Percentiles rank a stretch among this genome's conserved stretches.
phyloP scores from a whole-genome alignment of 2,113 vertebrate species.

The Lophius piscatorius region DNA sequence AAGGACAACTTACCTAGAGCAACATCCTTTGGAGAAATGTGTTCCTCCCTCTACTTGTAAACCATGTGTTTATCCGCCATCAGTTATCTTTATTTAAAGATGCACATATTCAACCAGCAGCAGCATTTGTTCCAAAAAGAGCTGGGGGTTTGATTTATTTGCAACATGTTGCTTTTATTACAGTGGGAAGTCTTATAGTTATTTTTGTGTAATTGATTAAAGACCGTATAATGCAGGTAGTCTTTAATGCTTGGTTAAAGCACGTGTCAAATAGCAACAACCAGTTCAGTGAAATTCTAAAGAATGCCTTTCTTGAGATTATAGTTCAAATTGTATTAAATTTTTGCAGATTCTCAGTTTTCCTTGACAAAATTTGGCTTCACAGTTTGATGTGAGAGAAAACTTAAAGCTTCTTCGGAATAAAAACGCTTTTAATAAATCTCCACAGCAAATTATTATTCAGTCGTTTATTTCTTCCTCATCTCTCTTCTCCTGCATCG shows the following conservation, averaged over 20 bases:
- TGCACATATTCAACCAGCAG: not conserved
- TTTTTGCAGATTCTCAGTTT: too few species aligned
- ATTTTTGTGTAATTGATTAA: not conserved
- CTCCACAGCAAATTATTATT: too few species aligned
- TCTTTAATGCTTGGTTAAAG: not conserved
- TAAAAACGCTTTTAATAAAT: too few species aligned
- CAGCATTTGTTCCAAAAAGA: not conserved
- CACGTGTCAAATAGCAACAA: not conserved
- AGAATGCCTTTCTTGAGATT: too few species aligned
- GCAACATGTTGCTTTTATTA: not conserved
- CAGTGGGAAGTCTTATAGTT: not conserved
- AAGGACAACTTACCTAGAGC: not conserved
- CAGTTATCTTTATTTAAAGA: not conserved
- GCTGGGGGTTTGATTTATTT: not conserved
- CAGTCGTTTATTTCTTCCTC: too few species aligned
- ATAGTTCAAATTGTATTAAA: too few species aligned
- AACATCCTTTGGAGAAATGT: not conserved
- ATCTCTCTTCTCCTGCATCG: too few species aligned
- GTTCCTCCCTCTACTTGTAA: not conserved
- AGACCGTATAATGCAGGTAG: not conserved
- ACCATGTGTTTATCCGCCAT: not conserved
- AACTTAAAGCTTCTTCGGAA: too few species aligned
- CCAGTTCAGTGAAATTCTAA: too few species aligned
- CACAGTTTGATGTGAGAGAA: too few species aligned
- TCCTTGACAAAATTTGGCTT: too few species aligned